Conservation (phyloP, 2,113 vertebrate genomes). For the Solea senegalensis region DNA sequence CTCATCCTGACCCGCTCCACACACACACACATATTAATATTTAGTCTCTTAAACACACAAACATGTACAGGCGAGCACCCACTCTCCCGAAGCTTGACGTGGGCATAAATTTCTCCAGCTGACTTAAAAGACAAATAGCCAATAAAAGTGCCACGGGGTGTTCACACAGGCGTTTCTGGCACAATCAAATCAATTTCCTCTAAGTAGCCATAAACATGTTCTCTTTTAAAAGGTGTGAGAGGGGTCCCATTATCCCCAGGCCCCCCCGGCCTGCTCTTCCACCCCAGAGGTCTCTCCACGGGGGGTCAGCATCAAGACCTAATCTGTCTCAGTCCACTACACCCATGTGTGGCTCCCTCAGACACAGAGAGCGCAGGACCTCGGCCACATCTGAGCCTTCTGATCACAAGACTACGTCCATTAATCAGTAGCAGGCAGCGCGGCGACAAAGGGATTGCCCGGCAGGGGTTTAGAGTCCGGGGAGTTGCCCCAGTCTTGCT, state of each 20-base stretch:
- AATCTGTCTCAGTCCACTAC: conserved; percentile 83
- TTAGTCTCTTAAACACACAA: conserved; percentile 71
- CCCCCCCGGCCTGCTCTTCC: conserved; percentile 81
- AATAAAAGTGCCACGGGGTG: conserved; percentile 96
- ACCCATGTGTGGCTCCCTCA: conserved; percentile 76
- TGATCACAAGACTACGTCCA: conserved; percentile 83
- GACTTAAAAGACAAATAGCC: conserved; percentile 87
- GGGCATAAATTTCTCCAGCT: conserved; percentile 79
- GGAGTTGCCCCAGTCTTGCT: conserved; percentile 52
- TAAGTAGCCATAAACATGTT: conserved; percentile 99
- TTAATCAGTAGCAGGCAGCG: conserved; percentile 87
- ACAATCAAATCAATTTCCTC: conserved; percentile 99
- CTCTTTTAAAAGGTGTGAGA: conserved; percentile 93
- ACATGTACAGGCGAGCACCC: conserved; percentile 59
- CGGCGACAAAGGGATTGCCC: conserved; percentile 81
- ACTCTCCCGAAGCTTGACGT: conserved; percentile 65
- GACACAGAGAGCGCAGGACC: conserved; percentile 73
- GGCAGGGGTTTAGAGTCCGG: conserved; percentile 65
- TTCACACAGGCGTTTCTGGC: conserved; percentile 91
- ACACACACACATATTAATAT: conserved; percentile 65
- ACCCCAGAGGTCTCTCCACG: conserved; percentile 83
- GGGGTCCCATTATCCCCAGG: conserved; percentile 86
- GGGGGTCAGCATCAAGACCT: conserved; percentile 85
- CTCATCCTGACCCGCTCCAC: conserved; percentile 66
- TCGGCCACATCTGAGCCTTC: conserved; percentile 57